Percentiles rank a stretch among this genome's conserved stretches.
These are phyloP conservation scores for Myoxocephalus aenaeus DNA, from an alignment of 2,797 vertebrate genomes.

Conservation along the genomic window DNA sequence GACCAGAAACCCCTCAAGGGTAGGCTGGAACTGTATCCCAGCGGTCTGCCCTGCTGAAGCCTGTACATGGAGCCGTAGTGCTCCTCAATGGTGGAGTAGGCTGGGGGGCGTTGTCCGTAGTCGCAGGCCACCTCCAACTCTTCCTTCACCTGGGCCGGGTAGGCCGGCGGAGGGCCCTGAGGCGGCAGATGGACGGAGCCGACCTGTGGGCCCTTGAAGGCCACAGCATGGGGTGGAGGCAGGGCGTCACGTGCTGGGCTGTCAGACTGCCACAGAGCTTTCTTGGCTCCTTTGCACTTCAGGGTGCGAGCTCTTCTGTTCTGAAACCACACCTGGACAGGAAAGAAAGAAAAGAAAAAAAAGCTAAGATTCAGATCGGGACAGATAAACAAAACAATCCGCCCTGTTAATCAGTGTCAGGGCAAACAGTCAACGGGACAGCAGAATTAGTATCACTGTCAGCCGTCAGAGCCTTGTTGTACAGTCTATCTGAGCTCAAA, in stretches of 20 bases:
- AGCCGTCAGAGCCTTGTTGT: slow-evolving; percentile 49
- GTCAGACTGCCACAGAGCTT: slow-evolving; percentile 71
- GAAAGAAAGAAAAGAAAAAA: slow-evolving; percentile 17
- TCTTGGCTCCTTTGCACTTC: slow-evolving; percentile 81
- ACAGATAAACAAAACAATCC: slow-evolving; percentile 36
- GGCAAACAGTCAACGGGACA: slow-evolving; percentile 45
- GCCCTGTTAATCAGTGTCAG: slow-evolving; percentile 74
- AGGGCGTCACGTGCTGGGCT: slow-evolving; percentile 45
- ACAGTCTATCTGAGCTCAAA: slow-evolving; percentile 60
- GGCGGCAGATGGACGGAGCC: slow-evolving; percentile 20
- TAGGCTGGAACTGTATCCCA: slow-evolving; percentile 39
- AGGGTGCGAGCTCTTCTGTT: slow-evolving; percentile 85
- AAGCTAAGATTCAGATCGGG: slow-evolving; percentile 10
- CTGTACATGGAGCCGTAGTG: slow-evolving; percentile 61
- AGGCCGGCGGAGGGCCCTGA: slow-evolving; percentile 58
- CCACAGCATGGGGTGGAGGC: slow-evolving; percentile 26
- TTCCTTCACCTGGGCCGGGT: slow-evolving; percentile 70
- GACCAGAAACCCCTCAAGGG: slow-evolving; percentile 63
- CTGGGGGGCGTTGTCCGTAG: slow-evolving; percentile 58
- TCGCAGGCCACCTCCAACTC: slow-evolving; percentile 67
- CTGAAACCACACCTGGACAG: slow-evolving; percentile 85
- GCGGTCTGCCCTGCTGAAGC: slow-evolving; percentile 45
- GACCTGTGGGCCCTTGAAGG: slow-evolving; percentile 16
- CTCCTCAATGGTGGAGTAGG: slow-evolving; percentile 49
- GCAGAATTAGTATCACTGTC: slow-evolving; percentile 47